phyloP scores from a whole-genome alignment of 2,797 vertebrate genomes.

The Pseudochirops corinnae region DNA sequence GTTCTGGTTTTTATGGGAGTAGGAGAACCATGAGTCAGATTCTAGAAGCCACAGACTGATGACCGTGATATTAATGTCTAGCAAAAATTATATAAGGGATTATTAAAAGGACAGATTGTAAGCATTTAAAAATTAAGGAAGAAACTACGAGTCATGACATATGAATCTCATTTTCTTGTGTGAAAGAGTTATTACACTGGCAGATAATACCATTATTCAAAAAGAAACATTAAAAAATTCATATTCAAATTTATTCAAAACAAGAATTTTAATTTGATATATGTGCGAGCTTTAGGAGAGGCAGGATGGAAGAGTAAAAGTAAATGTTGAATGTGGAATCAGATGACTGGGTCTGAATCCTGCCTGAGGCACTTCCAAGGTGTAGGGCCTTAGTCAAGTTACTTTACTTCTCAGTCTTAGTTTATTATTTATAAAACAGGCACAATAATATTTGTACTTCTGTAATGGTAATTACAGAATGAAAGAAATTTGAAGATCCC shows the following conservation, averaged over 20 bases:
- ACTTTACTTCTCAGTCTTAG: neutral
- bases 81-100: slow-evolving; percentile 17
- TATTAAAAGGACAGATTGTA: slow-evolving; percentile 1
- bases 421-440: neutral
- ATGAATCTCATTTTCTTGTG: slow-evolving; percentile 27
- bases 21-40: neutral
- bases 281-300: neutral
- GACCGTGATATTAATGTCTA: slow-evolving; percentile 32
- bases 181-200: neutral
- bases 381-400: neutral
- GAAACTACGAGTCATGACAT: neutral
- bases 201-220: slow-evolving; percentile 23
- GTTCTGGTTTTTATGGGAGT: slow-evolving; percentile 47
- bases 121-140: neutral
- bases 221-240: neutral
- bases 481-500: no score
- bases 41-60: slow-evolving; percentile 37
- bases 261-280: neutral
- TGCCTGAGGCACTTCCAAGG: neutral
- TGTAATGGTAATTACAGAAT: no score
- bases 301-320: neutral
- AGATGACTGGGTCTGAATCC: neutral
- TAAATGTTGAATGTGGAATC: neutral
- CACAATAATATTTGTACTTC: neutral
- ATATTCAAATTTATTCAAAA: neutral